Percentiles rank a stretch among this genome's conserved stretches.
These are phyloP conservation scores for Gastrophysa polygoni DNA, from an alignment of 2,888 invertebrate species.

Conservation along the genomic window DNA sequence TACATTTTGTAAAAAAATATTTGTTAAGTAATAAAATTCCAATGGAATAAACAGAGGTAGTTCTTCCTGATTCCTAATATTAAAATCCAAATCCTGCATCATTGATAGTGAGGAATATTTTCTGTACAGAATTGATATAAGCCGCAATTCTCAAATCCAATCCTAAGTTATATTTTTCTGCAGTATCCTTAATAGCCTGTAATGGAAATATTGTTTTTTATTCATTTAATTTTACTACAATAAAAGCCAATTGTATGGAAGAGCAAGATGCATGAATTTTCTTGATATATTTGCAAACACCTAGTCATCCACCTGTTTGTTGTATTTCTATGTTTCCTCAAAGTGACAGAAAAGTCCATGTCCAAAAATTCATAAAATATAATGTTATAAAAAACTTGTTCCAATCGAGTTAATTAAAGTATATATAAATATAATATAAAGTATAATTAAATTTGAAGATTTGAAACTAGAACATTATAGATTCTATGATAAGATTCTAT, in stretches of 20 bases:
- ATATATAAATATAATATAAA: no score
- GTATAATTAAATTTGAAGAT: no score
- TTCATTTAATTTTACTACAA: background rate
- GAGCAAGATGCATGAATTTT: background rate
- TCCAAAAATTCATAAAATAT: no score
- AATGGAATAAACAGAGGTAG: background rate
- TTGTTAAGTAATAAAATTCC: background rate
- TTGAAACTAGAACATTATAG: no score
- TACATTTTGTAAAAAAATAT: constrained; percentile 7
- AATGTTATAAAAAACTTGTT: no score
- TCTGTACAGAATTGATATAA: constrained; percentile 94
- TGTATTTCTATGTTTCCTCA: no score
- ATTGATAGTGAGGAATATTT: constrained; percentile 93
- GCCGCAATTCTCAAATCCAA: constrained; percentile 93
- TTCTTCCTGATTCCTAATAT: background rate
- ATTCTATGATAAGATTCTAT: no score
- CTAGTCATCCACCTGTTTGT: no score
- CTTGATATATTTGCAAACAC: no score
- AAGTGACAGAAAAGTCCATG: no score
- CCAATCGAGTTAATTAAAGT: no score
- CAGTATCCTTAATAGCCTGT: constrained; percentile 92
- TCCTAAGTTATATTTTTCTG: constrained; percentile 90
- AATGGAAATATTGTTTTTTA: constrained; percentile 41
- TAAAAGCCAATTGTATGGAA: no score
- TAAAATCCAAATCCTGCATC: constrained; percentile 73